Evolutionary conservation across 2,888 invertebrate genomes (phyloP).

Genomic region (Meteorus colon): DNA sequence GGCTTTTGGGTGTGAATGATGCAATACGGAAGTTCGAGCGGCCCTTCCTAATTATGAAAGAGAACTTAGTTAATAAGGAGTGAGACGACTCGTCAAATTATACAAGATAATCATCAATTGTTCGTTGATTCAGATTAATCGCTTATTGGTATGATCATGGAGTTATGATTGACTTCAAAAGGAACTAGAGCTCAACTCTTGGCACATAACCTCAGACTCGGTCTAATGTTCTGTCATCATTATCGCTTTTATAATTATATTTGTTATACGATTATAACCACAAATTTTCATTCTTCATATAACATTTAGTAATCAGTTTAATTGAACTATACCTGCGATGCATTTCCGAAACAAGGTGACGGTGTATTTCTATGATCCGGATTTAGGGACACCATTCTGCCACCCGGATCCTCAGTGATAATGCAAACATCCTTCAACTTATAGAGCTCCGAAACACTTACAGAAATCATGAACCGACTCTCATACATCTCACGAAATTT

Average conservation of each 20-base stretch:
- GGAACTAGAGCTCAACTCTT: conserved; percentile 65
- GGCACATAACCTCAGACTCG: conserved; percentile 66
- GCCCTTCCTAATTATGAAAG: conserved; percentile 67
- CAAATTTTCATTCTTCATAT: not conserved
- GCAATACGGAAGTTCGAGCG: conserved; percentile 79
- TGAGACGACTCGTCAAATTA: not conserved
- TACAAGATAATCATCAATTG: not conserved
- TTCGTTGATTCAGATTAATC: conserved; percentile 49
- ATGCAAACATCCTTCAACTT: conserved; percentile 85
- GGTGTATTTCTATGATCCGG: conserved; percentile 78
- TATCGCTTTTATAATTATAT: conserved; percentile 22
- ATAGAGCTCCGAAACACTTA: conserved; percentile 81
- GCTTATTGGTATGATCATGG: conserved; percentile 64
- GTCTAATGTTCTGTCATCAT: conserved; percentile 63
- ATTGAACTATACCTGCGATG: conserved; percentile 60
- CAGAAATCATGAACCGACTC: conserved; percentile 84
- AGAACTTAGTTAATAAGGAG: not conserved
- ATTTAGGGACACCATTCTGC: conserved; percentile 82
- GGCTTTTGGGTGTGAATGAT: conserved; percentile 79
- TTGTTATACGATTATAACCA: conserved; percentile 3
- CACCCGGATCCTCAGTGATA: conserved; percentile 81
- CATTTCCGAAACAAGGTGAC: conserved; percentile 72
- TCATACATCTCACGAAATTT: conserved; percentile 89
- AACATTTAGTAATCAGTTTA: not conserved
- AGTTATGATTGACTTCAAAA: conserved; percentile 52